phyloP scores from a whole-genome alignment of 2,888 invertebrate genomes.

The Machimus atricapillus region DNA sequence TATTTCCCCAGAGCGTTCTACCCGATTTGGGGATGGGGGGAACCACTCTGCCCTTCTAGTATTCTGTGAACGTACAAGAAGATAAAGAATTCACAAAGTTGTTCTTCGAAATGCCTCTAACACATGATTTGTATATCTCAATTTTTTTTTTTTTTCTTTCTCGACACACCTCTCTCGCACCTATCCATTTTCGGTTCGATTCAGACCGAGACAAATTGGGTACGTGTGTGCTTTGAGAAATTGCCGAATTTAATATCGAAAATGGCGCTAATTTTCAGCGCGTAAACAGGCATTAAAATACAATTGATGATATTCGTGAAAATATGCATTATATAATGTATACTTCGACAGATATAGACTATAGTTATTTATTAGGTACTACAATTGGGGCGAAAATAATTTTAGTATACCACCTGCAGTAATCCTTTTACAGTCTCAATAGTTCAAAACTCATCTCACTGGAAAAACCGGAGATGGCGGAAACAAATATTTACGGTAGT shows the following conservation, averaged over 20 bases:
- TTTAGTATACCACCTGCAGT: neutral
- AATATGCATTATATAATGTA: neutral
- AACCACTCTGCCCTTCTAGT: neutral
- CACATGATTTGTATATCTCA: constrained; percentile 4
- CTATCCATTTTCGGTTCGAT: neutral
- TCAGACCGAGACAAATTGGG: neutral
- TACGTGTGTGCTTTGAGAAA: neutral
- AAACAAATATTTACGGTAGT: neutral
- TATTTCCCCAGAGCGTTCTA: neutral
- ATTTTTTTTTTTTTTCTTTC: neutral
- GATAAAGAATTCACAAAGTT: constrained; percentile 13
- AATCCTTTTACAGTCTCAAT: neutral
- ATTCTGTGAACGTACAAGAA: neutral
- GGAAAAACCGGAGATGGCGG: neutral
- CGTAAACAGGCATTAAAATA: neutral
- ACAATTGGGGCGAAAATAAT: neutral
- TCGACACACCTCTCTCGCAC: neutral
- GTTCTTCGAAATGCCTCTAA: neutral
- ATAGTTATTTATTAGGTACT: neutral
- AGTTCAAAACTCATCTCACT: neutral
- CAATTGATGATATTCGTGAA: neutral
- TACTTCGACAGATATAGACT: neutral
- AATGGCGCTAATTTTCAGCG: neutral
- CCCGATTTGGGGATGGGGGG: neutral
- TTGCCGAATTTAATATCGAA: neutral